phyloP scores from a whole-genome alignment of 2,888 invertebrate genomes.

The Scelioninae gen. 1 region DNA sequence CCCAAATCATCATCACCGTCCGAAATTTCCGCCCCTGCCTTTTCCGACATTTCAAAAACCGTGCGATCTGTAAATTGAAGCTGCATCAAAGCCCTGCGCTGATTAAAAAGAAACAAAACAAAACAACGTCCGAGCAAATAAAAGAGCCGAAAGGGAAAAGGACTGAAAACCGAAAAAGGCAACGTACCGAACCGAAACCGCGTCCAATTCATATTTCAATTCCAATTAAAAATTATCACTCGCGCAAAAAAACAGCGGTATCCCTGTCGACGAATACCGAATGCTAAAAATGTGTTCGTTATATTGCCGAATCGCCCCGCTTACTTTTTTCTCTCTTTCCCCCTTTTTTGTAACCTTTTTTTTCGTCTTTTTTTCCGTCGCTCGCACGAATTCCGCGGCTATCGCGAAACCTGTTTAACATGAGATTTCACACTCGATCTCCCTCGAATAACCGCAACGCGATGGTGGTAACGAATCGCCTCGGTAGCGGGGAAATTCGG shows the following conservation, averaged over 20 bases:
- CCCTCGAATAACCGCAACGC: slow-evolving; percentile 69
- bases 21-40: neutral
- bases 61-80: slow-evolving; percentile 22
- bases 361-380: neutral
- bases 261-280: slow-evolving; percentile 38
- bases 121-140: slow-evolving; percentile 8
- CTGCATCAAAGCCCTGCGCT: slow-evolving; percentile 26
- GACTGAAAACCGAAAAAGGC: slow-evolving; percentile 12
- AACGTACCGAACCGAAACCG: slow-evolving; percentile 18
- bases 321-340: slow-evolving; percentile 11
- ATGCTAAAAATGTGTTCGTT: slow-evolving; percentile 61
- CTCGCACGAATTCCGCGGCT: slow-evolving; percentile 68
- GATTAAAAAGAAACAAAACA: slow-evolving; percentile 41
- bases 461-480: slow-evolving; percentile 70
- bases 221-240: slow-evolving; percentile 57
- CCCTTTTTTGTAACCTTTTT: slow-evolving; percentile 22
- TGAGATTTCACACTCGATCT: slow-evolving; percentile 71
- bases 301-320: slow-evolving; percentile 27
- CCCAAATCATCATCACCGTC: neutral
- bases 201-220: slow-evolving; percentile 52
- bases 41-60: slow-evolving; percentile 40
- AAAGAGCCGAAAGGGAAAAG: slow-evolving; percentile 7
- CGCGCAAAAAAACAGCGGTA: slow-evolving; percentile 34
- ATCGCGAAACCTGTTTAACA: slow-evolving; percentile 70
- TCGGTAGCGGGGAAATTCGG: slow-evolving; percentile 68